Conservation (phyloP, 2,888 invertebrate species). For the Oligia fasciuncula region DNA sequence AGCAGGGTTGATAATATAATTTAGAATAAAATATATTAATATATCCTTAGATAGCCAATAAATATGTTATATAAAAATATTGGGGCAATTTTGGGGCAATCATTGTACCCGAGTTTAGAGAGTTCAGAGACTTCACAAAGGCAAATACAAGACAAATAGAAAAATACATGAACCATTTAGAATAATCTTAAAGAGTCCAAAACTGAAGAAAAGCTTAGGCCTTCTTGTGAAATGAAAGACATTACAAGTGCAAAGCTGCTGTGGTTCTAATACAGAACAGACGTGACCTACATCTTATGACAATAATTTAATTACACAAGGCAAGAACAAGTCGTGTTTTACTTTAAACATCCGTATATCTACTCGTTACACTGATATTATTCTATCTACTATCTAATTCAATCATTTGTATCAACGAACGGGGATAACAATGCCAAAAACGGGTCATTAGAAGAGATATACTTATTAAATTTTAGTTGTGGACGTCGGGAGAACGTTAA, state of each 20-base stretch:
- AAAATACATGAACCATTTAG: conserved; percentile 60
- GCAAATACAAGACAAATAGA: conserved; percentile 58
- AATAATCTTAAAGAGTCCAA: conserved; percentile 49
- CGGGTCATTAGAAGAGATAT: conserved; percentile 67
- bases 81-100: conserved; percentile 72
- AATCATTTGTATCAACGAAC: conserved; percentile 67
- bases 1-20: conserved; percentile 55
- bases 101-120: conserved; percentile 46
- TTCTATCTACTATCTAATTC: conserved; percentile 64
- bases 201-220: conserved; percentile 63
- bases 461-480: conserved; percentile 61
- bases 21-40: conserved; percentile 61
- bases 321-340: conserved; percentile 76
- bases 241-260: conserved; percentile 57
- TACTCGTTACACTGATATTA: conserved; percentile 68
- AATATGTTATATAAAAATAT: conserved; percentile 66
- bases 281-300: conserved; percentile 64
- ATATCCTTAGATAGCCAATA: conserved; percentile 60
- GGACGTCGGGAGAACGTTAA: conserved; percentile 63
- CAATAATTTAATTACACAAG: conserved; percentile 71
- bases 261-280: conserved; percentile 63
- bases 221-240: conserved; percentile 56
- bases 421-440: conserved; percentile 73
- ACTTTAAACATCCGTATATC: conserved; percentile 61
- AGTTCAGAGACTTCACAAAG: conserved; percentile 46